A percentile compares a stretch with the other conserved stretches of the same genome.
These are phyloP conservation scores for Elysia chlorotica DNA, from an alignment of 1,140 invertebrate genomes.

Conservation along the genomic window DNA sequence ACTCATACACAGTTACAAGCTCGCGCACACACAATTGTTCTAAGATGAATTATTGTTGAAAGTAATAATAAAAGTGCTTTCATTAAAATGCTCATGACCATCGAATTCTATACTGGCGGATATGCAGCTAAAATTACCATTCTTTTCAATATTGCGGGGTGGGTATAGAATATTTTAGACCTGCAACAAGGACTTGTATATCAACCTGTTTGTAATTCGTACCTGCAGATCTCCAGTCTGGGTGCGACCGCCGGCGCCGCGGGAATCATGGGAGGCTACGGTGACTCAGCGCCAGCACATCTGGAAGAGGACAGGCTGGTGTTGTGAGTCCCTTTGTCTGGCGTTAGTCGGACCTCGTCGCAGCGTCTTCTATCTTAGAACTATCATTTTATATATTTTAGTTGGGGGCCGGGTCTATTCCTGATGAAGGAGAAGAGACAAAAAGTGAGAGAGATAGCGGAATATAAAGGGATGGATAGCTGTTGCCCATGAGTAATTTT, in stretches of 20 bases:
- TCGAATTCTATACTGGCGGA: not conserved
- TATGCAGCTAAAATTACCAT: not conserved
- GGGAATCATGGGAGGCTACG: slow-evolving; percentile 25
- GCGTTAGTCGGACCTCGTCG: not conserved
- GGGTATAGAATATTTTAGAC: not conserved
- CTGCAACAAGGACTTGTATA: not conserved
- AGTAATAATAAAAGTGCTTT: too few relatives aligned
- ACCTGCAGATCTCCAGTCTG: not conserved
- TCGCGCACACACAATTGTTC: too few relatives aligned
- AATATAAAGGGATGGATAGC: too few relatives aligned
- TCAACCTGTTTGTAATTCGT: not conserved
- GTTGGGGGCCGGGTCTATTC: too few relatives aligned
- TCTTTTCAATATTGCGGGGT: not conserved
- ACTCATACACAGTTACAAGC: too few relatives aligned
- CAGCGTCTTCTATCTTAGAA: too few relatives aligned
- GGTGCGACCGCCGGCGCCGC: not conserved
- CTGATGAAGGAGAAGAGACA: too few relatives aligned
- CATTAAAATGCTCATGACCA: not conserved
- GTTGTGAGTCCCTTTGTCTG: slow-evolving; percentile 26
- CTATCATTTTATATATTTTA: too few relatives aligned
- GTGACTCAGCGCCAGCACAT: slow-evolving; percentile 38
- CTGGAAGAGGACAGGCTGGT: slow-evolving; percentile 52
- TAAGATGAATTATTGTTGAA: too few relatives aligned
- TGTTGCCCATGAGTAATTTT: too few relatives aligned
- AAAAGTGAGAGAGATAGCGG: too few relatives aligned